These are phyloP conservation scores for Drosophila limbata DNA, from an alignment of 2,888 invertebrate genomes.

Conservation along the genomic window DNA sequence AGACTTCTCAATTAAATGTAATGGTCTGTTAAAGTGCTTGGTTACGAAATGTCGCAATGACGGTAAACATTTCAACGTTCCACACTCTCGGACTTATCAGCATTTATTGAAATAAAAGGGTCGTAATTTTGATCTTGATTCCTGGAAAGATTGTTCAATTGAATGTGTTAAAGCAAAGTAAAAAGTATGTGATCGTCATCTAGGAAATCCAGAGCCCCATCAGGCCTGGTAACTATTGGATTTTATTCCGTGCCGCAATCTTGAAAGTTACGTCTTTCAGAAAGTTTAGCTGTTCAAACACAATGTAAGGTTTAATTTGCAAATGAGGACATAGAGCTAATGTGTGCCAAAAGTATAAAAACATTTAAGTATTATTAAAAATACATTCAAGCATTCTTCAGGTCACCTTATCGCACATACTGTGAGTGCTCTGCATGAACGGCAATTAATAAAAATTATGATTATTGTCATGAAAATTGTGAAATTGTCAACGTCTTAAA, in stretches of 20 bases:
- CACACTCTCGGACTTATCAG: neutral
- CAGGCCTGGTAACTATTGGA: too few relatives aligned
- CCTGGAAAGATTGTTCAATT: constrained; percentile 10
- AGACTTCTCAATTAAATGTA: constrained; percentile 7
- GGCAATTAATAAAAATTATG: constrained; percentile 69
- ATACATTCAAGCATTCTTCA: neutral
- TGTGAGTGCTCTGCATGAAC: neutral
- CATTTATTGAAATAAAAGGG: constrained; percentile 5
- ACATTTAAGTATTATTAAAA: neutral
- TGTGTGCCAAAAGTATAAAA: neutral
- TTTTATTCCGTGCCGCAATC: too few relatives aligned
- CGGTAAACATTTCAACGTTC: neutral
- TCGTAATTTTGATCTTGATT: constrained; percentile 3
- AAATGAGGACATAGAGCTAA: too few relatives aligned
- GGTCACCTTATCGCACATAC: constrained; percentile 23
- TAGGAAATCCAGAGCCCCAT: neutral
- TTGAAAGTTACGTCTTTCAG: neutral
- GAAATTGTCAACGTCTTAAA: constrained; percentile 27
- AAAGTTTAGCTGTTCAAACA: too few relatives aligned
- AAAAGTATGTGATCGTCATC: neutral
- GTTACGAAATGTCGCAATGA: neutral
- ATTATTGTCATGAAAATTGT: constrained; percentile 46
- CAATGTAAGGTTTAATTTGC: neutral
- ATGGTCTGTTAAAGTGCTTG: neutral
- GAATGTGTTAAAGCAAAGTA: neutral